phyloP scores from a whole-genome alignment of 2,888 invertebrate genomes.

The Miltochrista miniata region DNA sequence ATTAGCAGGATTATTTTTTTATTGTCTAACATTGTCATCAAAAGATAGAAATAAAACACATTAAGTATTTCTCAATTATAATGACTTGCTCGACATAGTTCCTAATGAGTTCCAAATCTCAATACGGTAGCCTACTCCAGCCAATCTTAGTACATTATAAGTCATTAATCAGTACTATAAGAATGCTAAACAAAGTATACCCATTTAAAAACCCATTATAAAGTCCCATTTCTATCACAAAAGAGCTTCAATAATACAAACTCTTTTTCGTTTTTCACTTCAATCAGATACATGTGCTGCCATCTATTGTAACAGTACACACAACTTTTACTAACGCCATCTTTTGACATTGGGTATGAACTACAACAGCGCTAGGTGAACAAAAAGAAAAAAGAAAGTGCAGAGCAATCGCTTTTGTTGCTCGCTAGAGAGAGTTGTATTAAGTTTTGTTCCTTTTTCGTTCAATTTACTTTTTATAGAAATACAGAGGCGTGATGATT shows the following conservation, averaged over 20 bases:
- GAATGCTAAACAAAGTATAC: neutral
- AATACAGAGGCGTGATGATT: conserved; percentile 36
- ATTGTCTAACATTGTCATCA: too few species aligned
- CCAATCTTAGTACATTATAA: neutral
- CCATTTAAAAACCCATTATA: neutral
- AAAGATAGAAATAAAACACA: too few species aligned
- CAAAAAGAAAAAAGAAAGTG: conserved; percentile 44
- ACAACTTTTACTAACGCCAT: conserved; percentile 42
- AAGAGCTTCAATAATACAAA: neutral
- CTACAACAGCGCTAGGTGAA: neutral
- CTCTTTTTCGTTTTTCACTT: conserved; percentile 23
- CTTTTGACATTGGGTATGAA: conserved; percentile 32
- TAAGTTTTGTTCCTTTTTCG: conserved; percentile 44
- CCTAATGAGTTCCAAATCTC: too few species aligned
- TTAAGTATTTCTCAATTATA: too few species aligned
- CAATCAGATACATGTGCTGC: conserved; percentile 19
- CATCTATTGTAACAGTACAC: conserved; percentile 27
- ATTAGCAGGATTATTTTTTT: too few species aligned
- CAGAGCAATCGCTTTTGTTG: conserved; percentile 33
- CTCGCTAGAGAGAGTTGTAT: conserved; percentile 70
- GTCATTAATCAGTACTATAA: too few species aligned
- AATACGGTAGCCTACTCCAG: too few species aligned
- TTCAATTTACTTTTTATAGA: conserved; percentile 13
- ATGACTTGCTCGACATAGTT: too few species aligned
- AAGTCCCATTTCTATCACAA: neutral